Conservation (phyloP, 2,797 vertebrate species). For the Limnodromus scolopaceus region DNA sequence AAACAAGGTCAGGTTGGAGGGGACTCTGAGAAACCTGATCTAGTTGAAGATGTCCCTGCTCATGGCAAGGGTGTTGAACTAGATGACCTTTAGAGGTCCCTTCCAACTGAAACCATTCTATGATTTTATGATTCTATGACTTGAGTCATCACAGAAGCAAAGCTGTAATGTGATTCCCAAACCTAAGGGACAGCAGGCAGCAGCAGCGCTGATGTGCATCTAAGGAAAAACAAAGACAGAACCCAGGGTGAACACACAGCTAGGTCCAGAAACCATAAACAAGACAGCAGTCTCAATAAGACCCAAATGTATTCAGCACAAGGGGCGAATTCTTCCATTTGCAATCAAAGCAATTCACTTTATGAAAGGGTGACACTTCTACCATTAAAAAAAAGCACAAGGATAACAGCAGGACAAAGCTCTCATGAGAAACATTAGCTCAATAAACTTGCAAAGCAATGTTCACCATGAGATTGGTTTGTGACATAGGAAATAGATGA, state of each 20-base stretch:
- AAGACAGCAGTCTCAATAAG: neutral
- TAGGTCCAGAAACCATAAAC: neutral
- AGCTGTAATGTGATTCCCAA: neutral
- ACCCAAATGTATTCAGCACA: neutral
- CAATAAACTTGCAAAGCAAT: conserved; percentile 16
- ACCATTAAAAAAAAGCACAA: neutral
- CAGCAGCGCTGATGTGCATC: neutral
- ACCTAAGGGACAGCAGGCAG: neutral
- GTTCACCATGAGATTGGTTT: conserved; percentile 34
- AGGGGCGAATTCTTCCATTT: neutral
- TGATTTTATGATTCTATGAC: neutral
- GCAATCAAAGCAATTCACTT: neutral
- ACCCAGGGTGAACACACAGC: neutral
- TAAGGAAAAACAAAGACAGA: neutral
- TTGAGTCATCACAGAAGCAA: neutral
- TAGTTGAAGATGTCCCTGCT: neutral
- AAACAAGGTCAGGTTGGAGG: neutral
- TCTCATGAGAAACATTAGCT: conserved; percentile 18
- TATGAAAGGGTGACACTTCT: neutral
- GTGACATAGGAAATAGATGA: conserved; percentile 49
- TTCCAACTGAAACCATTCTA: neutral
- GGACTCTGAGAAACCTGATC: neutral
- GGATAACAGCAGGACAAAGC: neutral
- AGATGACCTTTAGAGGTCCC: neutral
- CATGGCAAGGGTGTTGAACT: neutral